Conservation (phyloP, 2,113 vertebrate species). For the Apodemus sylvaticus region DNA sequence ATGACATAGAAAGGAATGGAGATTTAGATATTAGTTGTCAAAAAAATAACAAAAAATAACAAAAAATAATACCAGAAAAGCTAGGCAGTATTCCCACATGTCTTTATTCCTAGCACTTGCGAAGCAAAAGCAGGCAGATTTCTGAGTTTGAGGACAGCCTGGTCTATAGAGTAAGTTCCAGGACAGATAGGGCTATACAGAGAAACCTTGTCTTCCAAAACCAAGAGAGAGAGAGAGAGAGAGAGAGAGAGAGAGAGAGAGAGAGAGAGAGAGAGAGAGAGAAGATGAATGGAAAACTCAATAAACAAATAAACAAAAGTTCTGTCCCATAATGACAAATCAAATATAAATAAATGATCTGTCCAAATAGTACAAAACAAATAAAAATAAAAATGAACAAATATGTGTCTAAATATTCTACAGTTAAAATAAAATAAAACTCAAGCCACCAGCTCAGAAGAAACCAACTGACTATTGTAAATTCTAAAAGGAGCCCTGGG, state of each 20-base stretch:
- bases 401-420: neutral
- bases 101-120: no score
- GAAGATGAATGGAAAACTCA: neutral
- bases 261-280: no score
- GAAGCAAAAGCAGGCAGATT: no score
- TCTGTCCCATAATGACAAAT: neutral
- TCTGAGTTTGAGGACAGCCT: no score
- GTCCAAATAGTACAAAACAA: neutral
- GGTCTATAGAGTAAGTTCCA: no score
- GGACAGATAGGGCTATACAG: no score
- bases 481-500: neutral
- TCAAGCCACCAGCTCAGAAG: neutral
- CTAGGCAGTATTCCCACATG: no score
- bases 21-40: neutral
- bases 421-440: neutral
- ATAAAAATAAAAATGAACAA: neutral
- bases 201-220: no score
- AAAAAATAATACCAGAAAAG: no score
- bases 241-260: no score
- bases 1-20: neutral
- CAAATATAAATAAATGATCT: neutral
- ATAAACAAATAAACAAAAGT: neutral
- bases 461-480: neutral
- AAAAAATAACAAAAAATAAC: no score
- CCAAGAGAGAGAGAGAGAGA: no score